Evolutionary conservation across 1,140 invertebrate species (phyloP).

Genomic region (Armadillidium nasatum): DNA sequence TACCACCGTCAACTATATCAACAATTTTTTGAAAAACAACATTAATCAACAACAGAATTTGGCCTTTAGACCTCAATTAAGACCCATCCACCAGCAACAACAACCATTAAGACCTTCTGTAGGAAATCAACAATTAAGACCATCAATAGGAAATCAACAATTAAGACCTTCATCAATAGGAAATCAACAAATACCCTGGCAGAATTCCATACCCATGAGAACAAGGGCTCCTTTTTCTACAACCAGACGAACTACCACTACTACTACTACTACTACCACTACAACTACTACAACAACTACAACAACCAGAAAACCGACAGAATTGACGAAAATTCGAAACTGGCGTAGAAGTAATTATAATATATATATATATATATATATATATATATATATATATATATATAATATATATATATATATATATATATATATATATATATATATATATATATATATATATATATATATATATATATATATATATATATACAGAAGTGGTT

Average conservation of each 20-base stretch:
- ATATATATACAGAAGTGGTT: too few species aligned
- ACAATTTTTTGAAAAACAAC: not conserved
- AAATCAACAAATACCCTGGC: not conserved
- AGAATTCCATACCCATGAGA: not conserved
- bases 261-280: conserved; percentile 18
- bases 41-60: not conserved
- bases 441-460: conserved; percentile 24
- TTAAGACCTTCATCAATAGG: not conserved
- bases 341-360: conserved; percentile 19
- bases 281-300: conserved; percentile 22
- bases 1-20: not conserved
- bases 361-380: conserved; percentile 24
- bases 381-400: conserved; percentile 26
- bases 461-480: too few species aligned
- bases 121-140: not conserved
- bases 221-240: not conserved
- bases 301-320: conserved; percentile 22
- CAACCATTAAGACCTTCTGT: too few species aligned
- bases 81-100: conserved; percentile 1
- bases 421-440: not conserved
- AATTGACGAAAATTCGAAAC: conserved; percentile 18
- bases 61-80: not conserved
- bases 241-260: conserved; percentile 19
- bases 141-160: not conserved
- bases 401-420: not conserved